A percentile compares a stretch with the other conserved stretches of the same genome.
phyloP scores from a whole-genome alignment of 1,140 invertebrate genomes.

The Teleogryllus occipitalis region DNA sequence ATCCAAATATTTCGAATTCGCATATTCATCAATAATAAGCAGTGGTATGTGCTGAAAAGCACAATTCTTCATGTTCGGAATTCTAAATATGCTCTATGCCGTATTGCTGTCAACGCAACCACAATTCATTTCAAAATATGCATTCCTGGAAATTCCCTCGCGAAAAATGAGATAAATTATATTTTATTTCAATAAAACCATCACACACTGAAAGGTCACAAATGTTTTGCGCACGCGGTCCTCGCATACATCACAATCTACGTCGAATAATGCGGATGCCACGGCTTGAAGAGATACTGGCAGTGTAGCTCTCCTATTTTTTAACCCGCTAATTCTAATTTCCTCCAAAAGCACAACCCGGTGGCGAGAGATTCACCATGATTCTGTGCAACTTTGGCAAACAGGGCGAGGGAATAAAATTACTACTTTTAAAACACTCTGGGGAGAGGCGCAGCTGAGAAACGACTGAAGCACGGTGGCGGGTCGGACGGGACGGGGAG shows the following conservation, averaged over 20 bases:
- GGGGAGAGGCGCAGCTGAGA: not conserved
- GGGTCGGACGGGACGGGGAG: too few species aligned
- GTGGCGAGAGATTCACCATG: not conserved
- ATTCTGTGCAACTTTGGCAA: not conserved
- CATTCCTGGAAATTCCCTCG: too few species aligned
- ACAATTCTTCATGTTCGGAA: too few species aligned
- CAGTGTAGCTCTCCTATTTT: not conserved
- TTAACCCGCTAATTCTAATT: not conserved
- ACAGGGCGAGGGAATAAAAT: not conserved
- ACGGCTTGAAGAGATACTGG: not conserved
- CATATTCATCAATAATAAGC: too few species aligned
- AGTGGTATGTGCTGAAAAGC: too few species aligned
- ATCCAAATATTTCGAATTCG: too few species aligned
- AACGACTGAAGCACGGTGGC: not conserved
- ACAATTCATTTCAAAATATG: too few species aligned
- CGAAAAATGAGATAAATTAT: not conserved
- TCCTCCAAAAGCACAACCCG: not conserved
- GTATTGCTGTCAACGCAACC: too few species aligned
- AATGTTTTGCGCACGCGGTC: too few species aligned
- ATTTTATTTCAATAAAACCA: not conserved
- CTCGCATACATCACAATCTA: too few species aligned
- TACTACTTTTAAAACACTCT: not conserved
- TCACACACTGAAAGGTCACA: not conserved
- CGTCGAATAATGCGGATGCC: not conserved
- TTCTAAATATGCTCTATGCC: too few species aligned